Percentiles rank a stretch among this genome's conserved stretches.
phyloP scores from a whole-genome alignment of 1,140 invertebrate genomes.

The Musca vetustissima region DNA sequence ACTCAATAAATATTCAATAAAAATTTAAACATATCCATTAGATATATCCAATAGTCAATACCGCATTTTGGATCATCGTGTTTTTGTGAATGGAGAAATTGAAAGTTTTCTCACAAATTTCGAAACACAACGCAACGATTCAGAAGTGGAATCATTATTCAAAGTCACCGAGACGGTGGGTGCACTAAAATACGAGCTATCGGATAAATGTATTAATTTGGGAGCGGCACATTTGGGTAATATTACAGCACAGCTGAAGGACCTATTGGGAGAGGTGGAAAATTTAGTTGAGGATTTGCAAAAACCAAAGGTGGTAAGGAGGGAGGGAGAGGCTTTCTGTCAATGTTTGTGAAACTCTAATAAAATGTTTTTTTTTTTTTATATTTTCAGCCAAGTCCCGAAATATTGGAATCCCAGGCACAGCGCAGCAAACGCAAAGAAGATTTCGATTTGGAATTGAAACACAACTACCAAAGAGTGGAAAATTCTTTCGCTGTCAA shows the following conservation, averaged over 20 bases:
- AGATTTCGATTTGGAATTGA: slow-evolving; percentile 75
- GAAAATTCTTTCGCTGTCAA: slow-evolving; percentile 77
- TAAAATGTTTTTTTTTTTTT: neutral
- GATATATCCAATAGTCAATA: slow-evolving; percentile 80
- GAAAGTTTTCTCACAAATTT: slow-evolving; percentile 80
- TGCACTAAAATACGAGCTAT: slow-evolving; percentile 66
- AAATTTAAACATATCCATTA: slow-evolving; percentile 51
- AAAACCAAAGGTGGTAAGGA: slow-evolving; percentile 38
- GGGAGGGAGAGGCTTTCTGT: slow-evolving; percentile 19
- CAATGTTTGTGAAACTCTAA: neutral
- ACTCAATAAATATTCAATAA: neutral
- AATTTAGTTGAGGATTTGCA: slow-evolving; percentile 33
- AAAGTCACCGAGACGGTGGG: slow-evolving; percentile 74
- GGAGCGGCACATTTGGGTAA: slow-evolving; percentile 37
- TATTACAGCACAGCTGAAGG: slow-evolving; percentile 37
- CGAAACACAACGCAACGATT: slow-evolving; percentile 74
- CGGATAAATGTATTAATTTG: slow-evolving; percentile 45
- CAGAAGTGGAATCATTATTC: slow-evolving; percentile 78
- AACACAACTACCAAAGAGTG: slow-evolving; percentile 70
- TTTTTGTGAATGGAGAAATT: slow-evolving; percentile 81
- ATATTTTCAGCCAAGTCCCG: slow-evolving; percentile 60
- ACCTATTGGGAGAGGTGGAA: slow-evolving; percentile 36
- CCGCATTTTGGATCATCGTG: slow-evolving; percentile 80
- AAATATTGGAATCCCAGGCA: slow-evolving; percentile 58
- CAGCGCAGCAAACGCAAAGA: slow-evolving; percentile 69